Evolutionary conservation across 2,797 vertebrate species (phyloP), one percentile per base, ranked within the genome.

Genomic region (Loriculus beryllinus): DNA sequence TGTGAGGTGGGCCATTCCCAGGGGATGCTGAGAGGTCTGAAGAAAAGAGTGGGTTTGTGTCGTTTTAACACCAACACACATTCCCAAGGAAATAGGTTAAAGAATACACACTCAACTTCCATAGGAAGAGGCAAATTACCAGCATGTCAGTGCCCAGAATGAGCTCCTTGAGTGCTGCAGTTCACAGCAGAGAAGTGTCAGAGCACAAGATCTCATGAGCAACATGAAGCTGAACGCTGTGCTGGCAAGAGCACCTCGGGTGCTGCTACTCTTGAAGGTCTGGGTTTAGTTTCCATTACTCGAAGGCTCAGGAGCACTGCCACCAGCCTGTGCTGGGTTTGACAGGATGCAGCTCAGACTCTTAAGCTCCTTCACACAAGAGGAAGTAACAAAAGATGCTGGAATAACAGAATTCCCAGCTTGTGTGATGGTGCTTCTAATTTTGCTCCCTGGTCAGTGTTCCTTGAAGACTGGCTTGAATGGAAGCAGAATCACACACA

Each of bases 221-320:
- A 43, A 11, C 1, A 0, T 4, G 37, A 60, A 62, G 56, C 16
- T 9, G 0, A 67, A 82, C 0, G 1, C 9, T 42, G 48, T 14
- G 59, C 59, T 62, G 49, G 10, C 90, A 68, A 33, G 77, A 88
- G 63, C 31, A 37, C 21, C 33, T 16, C 0, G 0, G 15, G 16
- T 21, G 10, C 4, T 72, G 57, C 49, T 60, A 2, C 40, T 69
- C 25, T 43, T 4, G 0, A 3, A 2, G 25, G 9, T 29, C 6
- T 14, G 52, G n/a, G 48, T 28, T 37, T 22, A 3, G n/a, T 72
- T 77, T 31, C 23, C 35, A 71, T 26, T 21, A 23, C 26, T 29
- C 49, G 10, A 45, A 82, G 18, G 68, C 62, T 71, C 37, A 60
- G 68, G 13, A 48, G 40, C 49, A 12, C 5, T 25, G 45, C 57